Conservation (phyloP, 2,888 invertebrate genomes). For the Metellina segmentata region DNA sequence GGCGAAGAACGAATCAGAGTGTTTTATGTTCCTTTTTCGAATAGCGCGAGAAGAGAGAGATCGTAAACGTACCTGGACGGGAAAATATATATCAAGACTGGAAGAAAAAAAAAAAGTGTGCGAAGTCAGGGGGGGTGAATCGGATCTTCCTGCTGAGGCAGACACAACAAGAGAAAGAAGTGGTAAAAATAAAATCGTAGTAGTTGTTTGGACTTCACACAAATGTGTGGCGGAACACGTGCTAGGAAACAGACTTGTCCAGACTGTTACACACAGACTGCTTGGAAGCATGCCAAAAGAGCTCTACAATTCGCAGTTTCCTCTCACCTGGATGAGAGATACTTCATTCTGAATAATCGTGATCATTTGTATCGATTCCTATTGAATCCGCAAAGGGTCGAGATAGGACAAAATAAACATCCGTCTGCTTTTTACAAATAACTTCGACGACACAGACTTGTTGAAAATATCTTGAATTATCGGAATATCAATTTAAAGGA, state of each 20-base stretch:
- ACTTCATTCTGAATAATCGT: too few relatives aligned
- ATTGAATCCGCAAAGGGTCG: too few relatives aligned
- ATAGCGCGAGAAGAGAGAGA: neutral
- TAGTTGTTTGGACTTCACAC: slow-evolving; percentile 36
- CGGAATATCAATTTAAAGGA: too few relatives aligned
- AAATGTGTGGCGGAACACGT: slow-evolving; percentile 45
- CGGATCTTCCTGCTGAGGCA: slow-evolving; percentile 24
- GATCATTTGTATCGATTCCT: too few relatives aligned
- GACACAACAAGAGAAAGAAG: slow-evolving; percentile 62
- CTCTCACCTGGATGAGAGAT: slow-evolving; percentile 6
- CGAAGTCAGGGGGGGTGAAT: slow-evolving; percentile 11
- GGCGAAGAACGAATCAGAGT: neutral
- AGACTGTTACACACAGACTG: slow-evolving; percentile 27
- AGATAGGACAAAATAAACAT: too few relatives aligned
- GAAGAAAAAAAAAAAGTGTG: slow-evolving; percentile 6
- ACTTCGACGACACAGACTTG: too few relatives aligned
- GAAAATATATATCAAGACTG: neutral
- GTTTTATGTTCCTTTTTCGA: too few relatives aligned
- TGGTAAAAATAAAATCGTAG: slow-evolving; percentile 64
- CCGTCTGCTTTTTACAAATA: too few relatives aligned
- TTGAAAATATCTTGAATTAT: too few relatives aligned
- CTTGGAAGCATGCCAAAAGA: slow-evolving; percentile 30
- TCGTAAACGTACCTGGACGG: slow-evolving; percentile 8
- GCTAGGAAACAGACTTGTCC: slow-evolving; percentile 17
- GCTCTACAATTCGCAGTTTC: slow-evolving; percentile 1